Evolutionary conservation across 1,140 invertebrate species (phyloP).

Genomic region (Leptonema lineaticorne): DNA sequence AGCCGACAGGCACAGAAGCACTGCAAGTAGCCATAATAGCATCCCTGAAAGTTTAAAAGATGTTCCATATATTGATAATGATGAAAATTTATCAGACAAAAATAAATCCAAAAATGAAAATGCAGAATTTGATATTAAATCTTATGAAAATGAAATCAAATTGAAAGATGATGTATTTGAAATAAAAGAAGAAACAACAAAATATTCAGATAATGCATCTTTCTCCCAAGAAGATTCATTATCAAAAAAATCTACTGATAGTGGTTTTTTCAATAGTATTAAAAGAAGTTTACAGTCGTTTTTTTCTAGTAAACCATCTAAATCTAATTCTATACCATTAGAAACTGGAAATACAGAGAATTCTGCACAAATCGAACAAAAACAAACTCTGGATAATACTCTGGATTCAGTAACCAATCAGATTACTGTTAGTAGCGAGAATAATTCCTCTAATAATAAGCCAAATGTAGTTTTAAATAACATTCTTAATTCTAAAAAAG

Average conservation of each 20-base stretch:
- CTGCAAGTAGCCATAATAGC: constrained; percentile 31
- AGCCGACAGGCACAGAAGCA: not conserved
- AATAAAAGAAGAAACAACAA: constrained; percentile 6
- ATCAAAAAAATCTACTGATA: constrained; percentile 8
- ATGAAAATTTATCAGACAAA: constrained; percentile 14
- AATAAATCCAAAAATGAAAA: not conserved
- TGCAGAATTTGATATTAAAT: not conserved
- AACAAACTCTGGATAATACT: not conserved
- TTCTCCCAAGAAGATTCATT: not conserved
- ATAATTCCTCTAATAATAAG: not conserved
- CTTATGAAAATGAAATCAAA: not conserved
- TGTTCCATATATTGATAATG: constrained; percentile 39
- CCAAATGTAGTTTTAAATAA: not conserved
- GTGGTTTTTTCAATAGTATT: constrained; percentile 34
- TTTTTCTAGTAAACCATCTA: constrained; percentile 11
- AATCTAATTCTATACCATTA: not conserved
- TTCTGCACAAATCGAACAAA: not conserved
- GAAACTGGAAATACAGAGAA: not conserved
- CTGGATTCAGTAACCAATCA: not conserved
- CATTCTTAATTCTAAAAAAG: not conserved
- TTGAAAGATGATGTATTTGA: not conserved
- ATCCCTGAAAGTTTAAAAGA: constrained; percentile 39
- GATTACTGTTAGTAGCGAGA: not conserved
- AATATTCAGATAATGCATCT: not conserved
- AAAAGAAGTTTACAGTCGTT: constrained; percentile 30